Conservation (phyloP, 2,888 invertebrate genomes). For the Melipona bicolor region DNA sequence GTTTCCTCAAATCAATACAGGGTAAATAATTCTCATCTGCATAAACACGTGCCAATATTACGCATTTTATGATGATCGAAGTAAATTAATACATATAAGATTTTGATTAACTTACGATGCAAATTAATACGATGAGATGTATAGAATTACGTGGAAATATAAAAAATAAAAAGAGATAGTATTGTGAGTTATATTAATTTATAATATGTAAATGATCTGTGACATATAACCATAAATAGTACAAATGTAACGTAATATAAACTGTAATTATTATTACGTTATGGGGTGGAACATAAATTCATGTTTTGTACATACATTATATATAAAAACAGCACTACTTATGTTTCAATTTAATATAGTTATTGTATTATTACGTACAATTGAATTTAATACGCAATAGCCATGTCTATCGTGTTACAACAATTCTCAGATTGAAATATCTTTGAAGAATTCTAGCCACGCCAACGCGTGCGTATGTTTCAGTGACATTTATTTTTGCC, state of each 20-base stretch:
- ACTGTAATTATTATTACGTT: not conserved
- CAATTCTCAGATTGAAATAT: slow-evolving; percentile 12
- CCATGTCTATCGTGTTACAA: not conserved
- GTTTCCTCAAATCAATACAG: slow-evolving; percentile 36
- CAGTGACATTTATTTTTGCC: slow-evolving; percentile 61
- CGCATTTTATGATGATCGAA: slow-evolving; percentile 40
- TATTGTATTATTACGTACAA: not conserved
- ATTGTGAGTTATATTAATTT: too few relatives aligned
- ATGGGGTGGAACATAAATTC: not conserved
- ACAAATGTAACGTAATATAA: not conserved
- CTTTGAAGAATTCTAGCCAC: slow-evolving; percentile 41
- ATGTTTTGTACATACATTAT: not conserved
- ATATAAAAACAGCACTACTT: not conserved
- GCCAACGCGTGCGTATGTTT: slow-evolving; percentile 56
- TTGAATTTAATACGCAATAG: too few relatives aligned
- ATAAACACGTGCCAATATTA: slow-evolving; percentile 12
- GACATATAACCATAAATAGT: not conserved
- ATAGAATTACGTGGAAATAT: not conserved
- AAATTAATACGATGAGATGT: not conserved
- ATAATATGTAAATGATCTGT: too few relatives aligned
- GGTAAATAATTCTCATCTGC: slow-evolving; percentile 21
- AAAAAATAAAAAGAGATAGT: too few relatives aligned
- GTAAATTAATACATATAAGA: not conserved
- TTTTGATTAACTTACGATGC: not conserved
- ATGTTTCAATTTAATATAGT: not conserved